phyloP scores from a whole-genome alignment of 2,797 vertebrate species.

The Astyanax mexicanus region DNA sequence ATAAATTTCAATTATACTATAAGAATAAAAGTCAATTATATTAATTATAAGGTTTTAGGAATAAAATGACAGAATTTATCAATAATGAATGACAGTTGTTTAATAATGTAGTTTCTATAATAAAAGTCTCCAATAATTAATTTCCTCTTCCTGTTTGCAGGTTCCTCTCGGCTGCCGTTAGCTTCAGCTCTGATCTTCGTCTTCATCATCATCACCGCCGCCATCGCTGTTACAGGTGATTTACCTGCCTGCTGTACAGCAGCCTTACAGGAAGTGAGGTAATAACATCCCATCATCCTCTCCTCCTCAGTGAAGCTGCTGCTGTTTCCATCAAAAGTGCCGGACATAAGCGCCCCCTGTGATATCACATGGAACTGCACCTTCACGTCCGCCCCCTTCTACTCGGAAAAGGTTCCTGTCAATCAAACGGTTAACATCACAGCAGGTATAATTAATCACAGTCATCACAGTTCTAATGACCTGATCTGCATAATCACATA shows the following conservation, averaged over 20 bases:
- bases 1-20: too few relatives aligned
- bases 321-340: conserved; percentile 59
- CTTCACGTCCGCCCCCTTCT: conserved; percentile 42
- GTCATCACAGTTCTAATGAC: not conserved
- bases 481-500: too few relatives aligned
- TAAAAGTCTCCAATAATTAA: too few relatives aligned
- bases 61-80: too few relatives aligned
- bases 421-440: conserved; percentile 66
- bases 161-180: conserved; percentile 39
- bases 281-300: not conserved
- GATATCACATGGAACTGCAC: conserved; percentile 67
- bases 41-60: too few relatives aligned
- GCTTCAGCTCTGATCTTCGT: conserved; percentile 57
- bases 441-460: conserved; percentile 57
- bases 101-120: too few relatives aligned
- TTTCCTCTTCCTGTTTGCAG: conserved; percentile 41
- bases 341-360: conserved; percentile 55
- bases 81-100: too few relatives aligned
- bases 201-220: conserved; percentile 62
- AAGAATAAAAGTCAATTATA: too few relatives aligned
- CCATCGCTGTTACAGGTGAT: conserved; percentile 66
- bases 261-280: too few relatives aligned
- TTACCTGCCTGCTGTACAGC: not conserved
- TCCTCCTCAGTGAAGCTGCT: conserved; percentile 70
- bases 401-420: conserved; percentile 57